Evolutionary conservation across 2,113 vertebrate species (phyloP), one percentile per base, ranked within the genome.

Genomic region (Rhagologus leucostigma): DNA sequence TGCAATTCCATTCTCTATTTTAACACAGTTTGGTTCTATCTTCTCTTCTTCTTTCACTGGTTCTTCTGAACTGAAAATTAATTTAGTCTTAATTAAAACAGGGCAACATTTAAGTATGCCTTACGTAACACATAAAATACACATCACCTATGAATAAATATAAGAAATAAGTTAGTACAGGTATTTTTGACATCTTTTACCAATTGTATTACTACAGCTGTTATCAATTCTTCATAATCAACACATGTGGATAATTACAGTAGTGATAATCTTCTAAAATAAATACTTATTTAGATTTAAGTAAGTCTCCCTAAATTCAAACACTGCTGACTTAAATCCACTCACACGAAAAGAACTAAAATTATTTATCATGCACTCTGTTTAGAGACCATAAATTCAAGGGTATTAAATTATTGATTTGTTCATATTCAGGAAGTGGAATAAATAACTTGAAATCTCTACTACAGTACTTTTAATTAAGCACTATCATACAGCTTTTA

Each of bases 1-100:
- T 42, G 99, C 99, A 67, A 99, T 97, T 92, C 99, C 98, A 53
- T 91, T 98, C 70, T 99, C 99, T 96, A 99, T 97, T 87, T 99
- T 98, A 42, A 99, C 96, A 93, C 98, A 96, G 32, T 76, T 97
- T 80, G 97, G 92, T 41, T 98, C 98, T 91, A 87, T 97, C 56
- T 98, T 98, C 82, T 97, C 98, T 94, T 98, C 98, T 86, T 98
- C 98, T 88, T 98, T 98, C 39, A 97, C 75, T 79, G 93, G 92
- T 27, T 97, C 96, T 64, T 97, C 97, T 84, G 73, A 96, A 76
- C 98, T 98, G 39, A 93, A 96, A 87, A 89, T 42, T 15, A 93
- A 70, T 65, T 70, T 62, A 67, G 23, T 24, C 15, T 75, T 80
- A 93, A 87, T 80, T 90, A 91, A 86, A 95, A 55, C 13, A 52